Conservation (phyloP, 1,140 invertebrate genomes). For the Euura saliciscinereae region DNA sequence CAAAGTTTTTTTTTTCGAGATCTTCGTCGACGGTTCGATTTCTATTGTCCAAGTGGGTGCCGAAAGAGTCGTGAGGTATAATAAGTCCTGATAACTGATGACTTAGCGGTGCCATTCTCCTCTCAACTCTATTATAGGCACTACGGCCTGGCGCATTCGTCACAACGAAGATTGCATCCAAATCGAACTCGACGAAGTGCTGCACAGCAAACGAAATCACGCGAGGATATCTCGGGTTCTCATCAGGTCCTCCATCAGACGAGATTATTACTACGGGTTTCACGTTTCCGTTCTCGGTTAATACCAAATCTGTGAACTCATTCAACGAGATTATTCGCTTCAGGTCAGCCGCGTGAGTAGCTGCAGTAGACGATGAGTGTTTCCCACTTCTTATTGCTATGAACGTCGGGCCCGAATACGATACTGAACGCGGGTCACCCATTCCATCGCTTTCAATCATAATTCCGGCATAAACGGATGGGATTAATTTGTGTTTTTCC, state of each 20-base stretch:
- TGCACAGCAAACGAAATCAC: conserved; percentile 27
- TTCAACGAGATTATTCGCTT: conserved; percentile 31
- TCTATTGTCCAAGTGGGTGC: conserved; percentile 45
- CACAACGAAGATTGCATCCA: conserved; percentile 52
- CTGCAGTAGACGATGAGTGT: conserved; percentile 39
- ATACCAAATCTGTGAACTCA: conserved; percentile 31
- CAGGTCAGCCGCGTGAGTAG: conserved; percentile 37
- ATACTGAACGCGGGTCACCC: conserved; percentile 39
- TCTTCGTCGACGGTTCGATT: conserved; percentile 43
- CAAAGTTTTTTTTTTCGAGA: conserved; percentile 43
- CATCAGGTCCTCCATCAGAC: conserved; percentile 49
- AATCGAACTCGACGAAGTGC: conserved; percentile 31
- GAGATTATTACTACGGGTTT: conserved; percentile 53
- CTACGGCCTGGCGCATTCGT: conserved; percentile 51
- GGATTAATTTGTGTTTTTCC: conserved; percentile 44
- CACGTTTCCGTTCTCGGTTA: conserved; percentile 31
- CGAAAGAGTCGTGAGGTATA: conserved; percentile 46
- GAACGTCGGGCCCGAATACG: conserved; percentile 50
- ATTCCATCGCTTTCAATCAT: conserved; percentile 34
- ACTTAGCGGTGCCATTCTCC: conserved; percentile 49
- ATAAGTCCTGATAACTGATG: conserved; percentile 45
- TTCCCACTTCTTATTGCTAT: conserved; percentile 47
- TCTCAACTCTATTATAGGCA: conserved; percentile 41
- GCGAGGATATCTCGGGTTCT: conserved; percentile 38
- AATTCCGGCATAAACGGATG: conserved; percentile 42